Percentiles rank a stretch among this genome's conserved stretches.
phyloP scores from a whole-genome alignment of 2,888 invertebrate genomes.

The Adelognathus sp. region DNA sequence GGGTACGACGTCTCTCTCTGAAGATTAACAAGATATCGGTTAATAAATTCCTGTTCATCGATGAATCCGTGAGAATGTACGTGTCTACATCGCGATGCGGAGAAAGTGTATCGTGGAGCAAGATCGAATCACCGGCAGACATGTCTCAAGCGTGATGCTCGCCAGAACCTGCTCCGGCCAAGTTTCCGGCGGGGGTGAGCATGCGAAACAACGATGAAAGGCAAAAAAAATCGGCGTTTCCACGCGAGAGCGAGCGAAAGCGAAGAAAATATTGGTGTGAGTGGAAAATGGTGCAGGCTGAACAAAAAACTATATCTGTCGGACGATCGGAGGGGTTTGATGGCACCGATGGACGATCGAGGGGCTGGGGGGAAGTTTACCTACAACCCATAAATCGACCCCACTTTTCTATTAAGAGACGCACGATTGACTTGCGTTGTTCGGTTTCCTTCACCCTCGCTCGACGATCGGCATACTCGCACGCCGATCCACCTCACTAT shows the following conservation, averaged over 20 bases:
- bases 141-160: constrained; percentile 51
- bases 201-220: constrained; percentile 52
- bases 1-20: background rate
- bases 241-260: constrained; percentile 26
- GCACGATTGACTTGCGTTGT: constrained; percentile 80
- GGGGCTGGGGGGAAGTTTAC: constrained; percentile 75
- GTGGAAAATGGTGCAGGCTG: constrained; percentile 62
- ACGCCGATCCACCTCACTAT: constrained; percentile 28
- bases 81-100: constrained; percentile 21
- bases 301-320: constrained; percentile 74
- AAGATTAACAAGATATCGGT: constrained; percentile 34
- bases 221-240: constrained; percentile 21
- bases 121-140: constrained; percentile 56
- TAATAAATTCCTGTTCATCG: constrained; percentile 7
- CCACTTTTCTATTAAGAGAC: constrained; percentile 81
- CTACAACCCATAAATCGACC: constrained; percentile 81
- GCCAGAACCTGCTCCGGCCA: constrained; percentile 20
- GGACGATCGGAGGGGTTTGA: constrained; percentile 70
- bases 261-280: constrained; percentile 16
- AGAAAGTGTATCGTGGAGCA: constrained; percentile 45
- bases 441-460: constrained; percentile 72
- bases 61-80: background rate
- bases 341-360: too few species aligned
- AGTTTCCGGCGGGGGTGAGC: constrained; percentile 49
- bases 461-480: constrained; percentile 46